phyloP scores from a whole-genome alignment of 2,888 invertebrate genomes.

The Hirtodrosophila cameraria region DNA sequence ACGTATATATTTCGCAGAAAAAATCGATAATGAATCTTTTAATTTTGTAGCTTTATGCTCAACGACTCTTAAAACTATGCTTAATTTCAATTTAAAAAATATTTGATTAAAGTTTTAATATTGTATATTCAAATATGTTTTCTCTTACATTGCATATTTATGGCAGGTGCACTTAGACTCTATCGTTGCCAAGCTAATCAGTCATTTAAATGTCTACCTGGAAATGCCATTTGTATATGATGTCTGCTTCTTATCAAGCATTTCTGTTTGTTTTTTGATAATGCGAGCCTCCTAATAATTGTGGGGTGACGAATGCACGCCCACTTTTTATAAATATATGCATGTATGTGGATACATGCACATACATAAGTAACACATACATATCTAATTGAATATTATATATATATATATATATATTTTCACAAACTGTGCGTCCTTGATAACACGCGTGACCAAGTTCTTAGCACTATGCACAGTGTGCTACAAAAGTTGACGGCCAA shows the following conservation, averaged over 20 bases:
- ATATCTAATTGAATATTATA: no score
- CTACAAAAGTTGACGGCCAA: background rate
- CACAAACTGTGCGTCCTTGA: slow-evolving; percentile 24
- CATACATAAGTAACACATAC: no score
- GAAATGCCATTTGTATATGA: slow-evolving; percentile 4
- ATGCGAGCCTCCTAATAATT: slow-evolving; percentile 19
- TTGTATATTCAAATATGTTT: no score
- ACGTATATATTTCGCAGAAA: no score
- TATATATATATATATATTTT: background rate
- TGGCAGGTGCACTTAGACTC: slow-evolving; percentile 12
- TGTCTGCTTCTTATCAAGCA: slow-evolving; percentile 43
- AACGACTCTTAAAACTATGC: no score
- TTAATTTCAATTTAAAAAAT: no score
- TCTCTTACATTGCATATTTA: no score
- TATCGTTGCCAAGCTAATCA: slow-evolving; percentile 22
- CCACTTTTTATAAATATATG: slow-evolving; percentile 22
- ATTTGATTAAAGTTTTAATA: no score
- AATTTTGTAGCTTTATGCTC: no score
- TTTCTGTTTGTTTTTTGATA: slow-evolving; percentile 27
- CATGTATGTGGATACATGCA: background rate
- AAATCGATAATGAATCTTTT: no score
- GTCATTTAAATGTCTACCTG: slow-evolving; percentile 16
- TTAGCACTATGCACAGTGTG: slow-evolving; percentile 8
- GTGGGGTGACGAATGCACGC: slow-evolving; percentile 20
- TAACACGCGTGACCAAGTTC: slow-evolving; percentile 17